phyloP scores from a whole-genome alignment of 2,888 invertebrate species.

The Morpho helenor region DNA sequence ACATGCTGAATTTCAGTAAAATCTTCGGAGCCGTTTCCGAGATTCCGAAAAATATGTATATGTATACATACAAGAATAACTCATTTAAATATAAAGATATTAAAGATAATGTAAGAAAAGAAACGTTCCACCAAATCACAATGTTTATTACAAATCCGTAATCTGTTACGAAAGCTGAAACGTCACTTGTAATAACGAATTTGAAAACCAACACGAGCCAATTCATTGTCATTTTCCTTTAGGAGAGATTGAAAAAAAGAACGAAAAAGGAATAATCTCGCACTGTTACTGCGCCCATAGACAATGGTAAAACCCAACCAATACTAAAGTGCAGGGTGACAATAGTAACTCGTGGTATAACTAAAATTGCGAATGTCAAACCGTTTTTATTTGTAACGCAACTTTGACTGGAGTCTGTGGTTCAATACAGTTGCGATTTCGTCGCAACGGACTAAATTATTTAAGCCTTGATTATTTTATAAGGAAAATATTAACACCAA shows the following conservation, averaged over 20 bases:
- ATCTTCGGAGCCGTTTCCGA: too few relatives aligned
- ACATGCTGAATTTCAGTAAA: too few relatives aligned
- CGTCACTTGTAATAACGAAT: constrained; percentile 66
- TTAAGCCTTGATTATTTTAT: not conserved
- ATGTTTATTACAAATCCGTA: too few relatives aligned
- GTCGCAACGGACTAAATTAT: not conserved
- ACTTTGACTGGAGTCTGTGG: constrained; percentile 1
- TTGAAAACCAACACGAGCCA: constrained; percentile 59
- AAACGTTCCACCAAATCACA: too few relatives aligned
- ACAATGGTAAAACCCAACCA: constrained; percentile 22
- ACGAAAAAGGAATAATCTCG: constrained; percentile 24
- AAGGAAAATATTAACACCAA: too few relatives aligned
- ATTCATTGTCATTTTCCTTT: constrained; percentile 26
- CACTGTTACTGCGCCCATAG: constrained; percentile 18
- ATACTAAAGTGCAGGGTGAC: constrained; percentile 19
- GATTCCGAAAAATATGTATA: too few relatives aligned
- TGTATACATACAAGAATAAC: too few relatives aligned
- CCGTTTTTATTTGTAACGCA: constrained; percentile 9
- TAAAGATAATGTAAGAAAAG: too few relatives aligned
- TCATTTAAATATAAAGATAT: too few relatives aligned
- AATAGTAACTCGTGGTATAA: constrained; percentile 15
- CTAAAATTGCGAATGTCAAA: constrained; percentile 13
- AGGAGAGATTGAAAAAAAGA: constrained; percentile 26
- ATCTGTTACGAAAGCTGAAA: constrained; percentile 49
- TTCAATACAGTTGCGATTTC: not conserved